Evolutionary conservation across 1,140 invertebrate genomes (phyloP).

Genomic region (Acromyrmex echinatior): DNA sequence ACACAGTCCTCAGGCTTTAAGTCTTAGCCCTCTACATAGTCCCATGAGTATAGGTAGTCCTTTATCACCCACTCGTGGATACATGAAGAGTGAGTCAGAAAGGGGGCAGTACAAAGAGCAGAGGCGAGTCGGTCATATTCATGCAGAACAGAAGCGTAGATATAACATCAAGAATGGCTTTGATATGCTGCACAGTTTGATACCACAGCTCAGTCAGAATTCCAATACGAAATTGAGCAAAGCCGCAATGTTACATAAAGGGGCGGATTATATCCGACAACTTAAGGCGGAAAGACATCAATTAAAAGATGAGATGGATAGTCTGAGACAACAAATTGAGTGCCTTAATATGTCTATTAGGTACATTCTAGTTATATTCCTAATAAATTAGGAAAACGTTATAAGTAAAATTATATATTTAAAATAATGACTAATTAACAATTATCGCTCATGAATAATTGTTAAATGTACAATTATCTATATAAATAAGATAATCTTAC

Average conservation of each 20-base stretch:
- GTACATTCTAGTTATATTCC: conserved; percentile 84
- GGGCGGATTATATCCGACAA: conserved; percentile 97
- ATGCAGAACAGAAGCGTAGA: conserved; percentile 98
- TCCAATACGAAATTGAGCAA: conserved; percentile 97
- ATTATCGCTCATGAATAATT: background rate
- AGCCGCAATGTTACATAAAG: conserved; percentile 98
- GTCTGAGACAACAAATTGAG: conserved; percentile 95
- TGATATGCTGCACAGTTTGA: conserved; percentile 97
- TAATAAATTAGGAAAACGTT: background rate
- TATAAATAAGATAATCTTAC: conserved; percentile 30
- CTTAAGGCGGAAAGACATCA: conserved; percentile 94
- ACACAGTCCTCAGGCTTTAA: conserved; percentile 83
- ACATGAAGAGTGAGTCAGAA: conserved; percentile 82
- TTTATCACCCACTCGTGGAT: conserved; percentile 80
- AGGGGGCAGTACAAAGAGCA: conserved; percentile 88
- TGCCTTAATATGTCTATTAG: conserved; percentile 96
- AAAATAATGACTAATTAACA: background rate
- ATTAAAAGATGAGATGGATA: conserved; percentile 96
- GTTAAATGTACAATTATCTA: background rate
- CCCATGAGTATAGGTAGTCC: conserved; percentile 85
- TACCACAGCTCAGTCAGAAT: conserved; percentile 96
- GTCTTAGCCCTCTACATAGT: conserved; percentile 85
- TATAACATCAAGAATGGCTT: conserved; percentile 99
- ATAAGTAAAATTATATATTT: conserved; percentile 14
- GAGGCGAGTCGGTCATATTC: conserved; percentile 95